Base-by-base conservation (phyloP, 2,888 invertebrate species). In the Stenoptilia bipunctidactyla region DNA sequence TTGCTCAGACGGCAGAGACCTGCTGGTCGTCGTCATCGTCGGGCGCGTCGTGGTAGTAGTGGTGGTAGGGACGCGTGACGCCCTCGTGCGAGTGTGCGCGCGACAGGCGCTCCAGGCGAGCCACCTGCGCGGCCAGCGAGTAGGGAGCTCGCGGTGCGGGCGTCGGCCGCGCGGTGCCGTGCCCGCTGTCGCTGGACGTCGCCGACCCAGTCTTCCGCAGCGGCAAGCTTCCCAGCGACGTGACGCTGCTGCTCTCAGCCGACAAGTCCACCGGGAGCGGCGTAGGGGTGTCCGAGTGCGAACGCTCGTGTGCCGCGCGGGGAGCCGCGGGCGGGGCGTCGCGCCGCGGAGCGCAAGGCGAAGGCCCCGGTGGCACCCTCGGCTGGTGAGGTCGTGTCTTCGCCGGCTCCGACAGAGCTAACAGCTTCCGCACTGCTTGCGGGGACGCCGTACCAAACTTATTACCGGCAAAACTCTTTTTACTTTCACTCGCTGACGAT, bases 191-290 rank as follows among this genome's bases (percentile, higher is more conserved):
- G 76, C 94, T 95, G 59, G 96, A 96, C 56, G 95, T 94, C 61
- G 94, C 92, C 55, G 96, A 94, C 72, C 93, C 93, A 37, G 93
- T 94, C 84, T 96, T 96, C 52, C 95, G 86, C 53, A 94, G 82
- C 46, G 95, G 94, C 74, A 96, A 86, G 85, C 94, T 95, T 63
- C 94, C 93, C 57, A 96, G 88, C 45, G 95, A 95, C 40, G 96
- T 94, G 47, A 97, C 96, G 69, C 96, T 96, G 72, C 96, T 96
- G 75, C 96, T 96, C 79, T 97, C 97, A 25, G 94, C 93, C 41
- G 94, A 96, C 43, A 97, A 86, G 72, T 96, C 94, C 39, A 97
- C 95, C 38, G 92, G 92, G 53, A 93, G 80, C 39, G 92, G 90
- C 38, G 92, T 92, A 13, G 92, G 93, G 37, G 94, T 94, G 69